Evolutionary conservation across 2,113 vertebrate species (phyloP).

Genomic region (Garra rufa): DNA sequence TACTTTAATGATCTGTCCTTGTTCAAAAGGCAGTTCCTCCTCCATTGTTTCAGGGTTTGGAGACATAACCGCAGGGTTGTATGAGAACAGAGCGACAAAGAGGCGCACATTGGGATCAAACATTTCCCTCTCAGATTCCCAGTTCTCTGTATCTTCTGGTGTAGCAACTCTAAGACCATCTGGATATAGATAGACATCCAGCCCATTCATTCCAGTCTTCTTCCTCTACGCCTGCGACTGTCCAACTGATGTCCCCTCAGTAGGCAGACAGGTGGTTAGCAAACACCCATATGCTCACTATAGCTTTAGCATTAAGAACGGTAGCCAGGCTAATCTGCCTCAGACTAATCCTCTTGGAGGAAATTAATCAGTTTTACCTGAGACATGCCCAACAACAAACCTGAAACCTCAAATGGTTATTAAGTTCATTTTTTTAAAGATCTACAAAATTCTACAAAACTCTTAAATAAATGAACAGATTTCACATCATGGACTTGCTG

Average conservation of each 20-base stretch:
- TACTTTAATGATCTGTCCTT: conserved; percentile 96
- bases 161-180: conserved; percentile 68
- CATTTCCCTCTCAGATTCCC: conserved; percentile 66
- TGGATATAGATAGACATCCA: conserved; percentile 75
- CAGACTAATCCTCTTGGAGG: conserved; percentile 73
- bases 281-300: conserved; percentile 54
- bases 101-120: conserved; percentile 71
- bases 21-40: conserved; percentile 92
- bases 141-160: conserved; percentile 64
- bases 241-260: conserved; percentile 35
- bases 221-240: conserved; percentile 41
- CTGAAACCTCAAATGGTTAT: not conserved
- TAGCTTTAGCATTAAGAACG: conserved; percentile 63
- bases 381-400: not conserved
- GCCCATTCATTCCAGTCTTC: conserved; percentile 66
- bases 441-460: not conserved
- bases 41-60: conserved; percentile 90
- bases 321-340: conserved; percentile 70
- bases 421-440: not conserved
- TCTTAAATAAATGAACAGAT: not conserved
- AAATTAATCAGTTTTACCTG: conserved; percentile 58
- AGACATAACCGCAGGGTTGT: conserved; percentile 93
- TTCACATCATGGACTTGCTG: not conserved
- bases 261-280: conserved; percentile 65
- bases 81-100: conserved; percentile 95